phyloP scores from a whole-genome alignment of 2,797 vertebrate genomes.

The Spondyliosoma cantharus region DNA sequence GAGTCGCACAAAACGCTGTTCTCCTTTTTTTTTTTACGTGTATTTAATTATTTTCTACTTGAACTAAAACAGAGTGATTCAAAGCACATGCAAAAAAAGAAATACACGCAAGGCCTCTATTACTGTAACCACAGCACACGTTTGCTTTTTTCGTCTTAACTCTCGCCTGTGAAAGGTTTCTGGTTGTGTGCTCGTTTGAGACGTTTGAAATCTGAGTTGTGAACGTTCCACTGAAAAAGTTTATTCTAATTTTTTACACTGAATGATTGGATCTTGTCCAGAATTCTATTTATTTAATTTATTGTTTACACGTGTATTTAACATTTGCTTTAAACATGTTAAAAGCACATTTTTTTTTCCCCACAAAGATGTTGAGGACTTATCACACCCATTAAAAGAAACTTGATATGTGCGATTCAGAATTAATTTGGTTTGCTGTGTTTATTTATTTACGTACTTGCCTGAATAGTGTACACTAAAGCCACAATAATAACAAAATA shows the following conservation, averaged over 20 bases:
- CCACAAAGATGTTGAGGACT: slow-evolving; percentile 35
- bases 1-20: slow-evolving; percentile 32
- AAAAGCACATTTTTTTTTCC: slow-evolving; percentile 21
- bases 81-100: slow-evolving; percentile 58
- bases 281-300: slow-evolving; percentile 70
- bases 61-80: slow-evolving; percentile 45
- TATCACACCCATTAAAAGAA: slow-evolving; percentile 59
- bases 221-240: slow-evolving; percentile 7
- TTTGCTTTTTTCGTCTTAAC: slow-evolving; percentile 30
- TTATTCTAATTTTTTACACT: slow-evolving; percentile 30
- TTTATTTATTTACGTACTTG: background rate
- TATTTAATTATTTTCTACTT: slow-evolving; percentile 64
- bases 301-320: slow-evolving; percentile 52
- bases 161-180: slow-evolving; percentile 18
- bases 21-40: slow-evolving; percentile 45
- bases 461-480: background rate
- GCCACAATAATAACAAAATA: background rate
- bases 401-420: slow-evolving; percentile 30
- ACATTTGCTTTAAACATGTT: slow-evolving; percentile 29
- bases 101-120: slow-evolving; percentile 33
- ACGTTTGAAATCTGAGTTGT: slow-evolving; percentile 9
- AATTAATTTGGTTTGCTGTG: background rate
- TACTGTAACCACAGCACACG: slow-evolving; percentile 25
- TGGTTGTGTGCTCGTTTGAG: slow-evolving; percentile 43
- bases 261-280: slow-evolving; percentile 28